Conservation (phyloP, 2,113 vertebrate species). For the Nanorana parkeri region DNA sequence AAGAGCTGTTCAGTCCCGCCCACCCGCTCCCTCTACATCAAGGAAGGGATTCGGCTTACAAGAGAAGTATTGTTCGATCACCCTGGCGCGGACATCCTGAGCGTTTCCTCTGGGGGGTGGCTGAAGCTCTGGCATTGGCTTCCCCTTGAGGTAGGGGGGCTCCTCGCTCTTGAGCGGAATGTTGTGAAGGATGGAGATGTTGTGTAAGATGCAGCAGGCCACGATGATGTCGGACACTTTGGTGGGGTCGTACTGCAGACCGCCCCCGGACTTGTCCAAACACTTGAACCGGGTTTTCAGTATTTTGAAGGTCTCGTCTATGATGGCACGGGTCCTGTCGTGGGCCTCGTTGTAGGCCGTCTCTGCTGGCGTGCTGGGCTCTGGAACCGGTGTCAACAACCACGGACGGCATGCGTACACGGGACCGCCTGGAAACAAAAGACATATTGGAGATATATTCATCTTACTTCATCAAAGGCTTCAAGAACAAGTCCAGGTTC, state of each 20-base stretch:
- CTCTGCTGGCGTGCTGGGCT: not conserved
- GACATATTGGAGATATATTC: not conserved
- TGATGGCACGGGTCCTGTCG: not conserved
- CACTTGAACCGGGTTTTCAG: slow-evolving; percentile 38
- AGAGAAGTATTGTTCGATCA: slow-evolving; percentile 38
- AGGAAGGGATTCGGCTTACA: not conserved
- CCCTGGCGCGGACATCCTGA: not conserved
- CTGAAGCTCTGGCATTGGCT: not conserved
- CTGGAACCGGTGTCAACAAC: slow-evolving; percentile 28
- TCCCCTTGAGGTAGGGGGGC: not conserved
- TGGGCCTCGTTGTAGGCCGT: slow-evolving; percentile 10
- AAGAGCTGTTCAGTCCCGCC: no score
- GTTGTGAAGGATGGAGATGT: slow-evolving; percentile 26
- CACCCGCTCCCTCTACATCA: no score
- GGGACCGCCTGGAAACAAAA: not conserved
- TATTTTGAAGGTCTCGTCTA: slow-evolving; percentile 28
- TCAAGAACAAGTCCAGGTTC: no score
- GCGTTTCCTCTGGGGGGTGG: not conserved
- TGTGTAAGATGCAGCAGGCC: slow-evolving; percentile 48
- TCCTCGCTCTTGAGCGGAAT: not conserved
- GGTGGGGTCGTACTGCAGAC: slow-evolving; percentile 46
- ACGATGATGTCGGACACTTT: slow-evolving; percentile 47
- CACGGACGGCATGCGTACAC: slow-evolving; percentile 9
- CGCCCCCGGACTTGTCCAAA: slow-evolving; percentile 41
- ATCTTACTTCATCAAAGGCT: no score